Evolutionary conservation across 2,113 vertebrate genomes (phyloP), one percentile per base, ranked within the genome.

Genomic region (Oceanodroma tethys): DNA sequence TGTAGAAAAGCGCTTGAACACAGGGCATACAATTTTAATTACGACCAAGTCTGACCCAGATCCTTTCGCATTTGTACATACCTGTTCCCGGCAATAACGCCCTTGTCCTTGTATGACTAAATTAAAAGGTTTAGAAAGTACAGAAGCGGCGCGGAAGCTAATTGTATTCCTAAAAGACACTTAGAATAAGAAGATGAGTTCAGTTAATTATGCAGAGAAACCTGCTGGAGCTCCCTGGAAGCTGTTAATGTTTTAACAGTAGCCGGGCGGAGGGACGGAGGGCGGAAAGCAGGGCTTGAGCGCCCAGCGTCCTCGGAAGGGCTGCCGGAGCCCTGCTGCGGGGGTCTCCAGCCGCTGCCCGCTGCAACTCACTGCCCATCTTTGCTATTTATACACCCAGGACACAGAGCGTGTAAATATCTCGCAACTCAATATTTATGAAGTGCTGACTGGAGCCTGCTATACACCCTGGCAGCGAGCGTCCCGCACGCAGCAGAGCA

Each of bases 141-240:
- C 65, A 79, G 43, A 85, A 62, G 75, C 12, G 0, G 76, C 7
- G 62, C 29, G 34, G 90, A 91, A 95, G 93, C 78, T 93, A 96
- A 97, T 94, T 93, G 90, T 91, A 65, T 87, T 96, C 96, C 95
- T 83, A 30, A 90, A 92, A 96, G 94, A 83, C 66, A 58, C 85
- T 42, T 6, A 2, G 83, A 92, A 82, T 70, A 25, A 80, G 84
- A 81, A 59, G 85, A 75, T 1, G 66, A 94, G 94, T 70, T 81
- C 82, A 59, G 88, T 67, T 79, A 91, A 83, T 83, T n/a, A 60
- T 48, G 86, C 70, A 91, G 81, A 67, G 73, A 38, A 84, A 81
- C 27, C 73, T 16, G 26, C 47, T 23, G 38, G 82, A 78, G 89
- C 79, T 93, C 93, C 83, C 85, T 53, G 91, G 80, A 79, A 87